These are phyloP conservation scores for Siniperca undulata DNA, from an alignment of 2,797 vertebrate genomes.

Conservation along the genomic window DNA sequence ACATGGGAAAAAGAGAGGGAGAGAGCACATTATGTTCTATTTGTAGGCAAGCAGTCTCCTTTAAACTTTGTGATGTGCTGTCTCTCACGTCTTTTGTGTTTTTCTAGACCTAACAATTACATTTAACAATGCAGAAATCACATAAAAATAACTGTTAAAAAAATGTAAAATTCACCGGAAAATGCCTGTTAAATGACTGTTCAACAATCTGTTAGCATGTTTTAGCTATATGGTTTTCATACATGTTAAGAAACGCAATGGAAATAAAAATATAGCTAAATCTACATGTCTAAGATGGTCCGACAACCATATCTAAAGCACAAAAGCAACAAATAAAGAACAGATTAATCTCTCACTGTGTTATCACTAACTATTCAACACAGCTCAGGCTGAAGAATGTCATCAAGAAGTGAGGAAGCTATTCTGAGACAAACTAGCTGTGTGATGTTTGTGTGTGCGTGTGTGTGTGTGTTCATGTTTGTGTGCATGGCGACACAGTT, in stretches of 20 bases:
- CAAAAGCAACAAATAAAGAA: slow-evolving; percentile 34
- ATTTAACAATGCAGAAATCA: neutral
- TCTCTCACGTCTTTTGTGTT: neutral
- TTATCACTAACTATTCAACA: slow-evolving; percentile 60
- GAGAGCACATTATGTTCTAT: slow-evolving; percentile 37
- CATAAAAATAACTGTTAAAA: neutral
- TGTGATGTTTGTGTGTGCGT: slow-evolving; percentile 50
- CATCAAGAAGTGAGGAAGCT: slow-evolving; percentile 68
- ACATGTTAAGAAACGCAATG: neutral
- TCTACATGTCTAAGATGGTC: slow-evolving; percentile 19
- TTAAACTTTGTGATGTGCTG: slow-evolving; percentile 25
- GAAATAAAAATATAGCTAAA: neutral
- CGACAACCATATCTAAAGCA: slow-evolving; percentile 15
- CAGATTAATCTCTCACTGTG: slow-evolving; percentile 47
- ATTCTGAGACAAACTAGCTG: slow-evolving; percentile 72
- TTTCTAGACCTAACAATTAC: slow-evolving; percentile 14
- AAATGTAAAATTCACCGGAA: neutral
- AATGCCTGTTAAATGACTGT: neutral
- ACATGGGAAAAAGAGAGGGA: slow-evolving; percentile 14
- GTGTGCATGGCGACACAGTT: slow-evolving; percentile 74
- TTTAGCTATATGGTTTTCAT: slow-evolving; percentile 1
- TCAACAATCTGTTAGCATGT: neutral
- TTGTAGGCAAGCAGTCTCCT: slow-evolving; percentile 24
- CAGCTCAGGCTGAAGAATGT: slow-evolving; percentile 60
- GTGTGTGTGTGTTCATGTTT: slow-evolving; percentile 22